Conservation (phyloP, 2,888 invertebrate genomes). For the Halictus ligatus region DNA sequence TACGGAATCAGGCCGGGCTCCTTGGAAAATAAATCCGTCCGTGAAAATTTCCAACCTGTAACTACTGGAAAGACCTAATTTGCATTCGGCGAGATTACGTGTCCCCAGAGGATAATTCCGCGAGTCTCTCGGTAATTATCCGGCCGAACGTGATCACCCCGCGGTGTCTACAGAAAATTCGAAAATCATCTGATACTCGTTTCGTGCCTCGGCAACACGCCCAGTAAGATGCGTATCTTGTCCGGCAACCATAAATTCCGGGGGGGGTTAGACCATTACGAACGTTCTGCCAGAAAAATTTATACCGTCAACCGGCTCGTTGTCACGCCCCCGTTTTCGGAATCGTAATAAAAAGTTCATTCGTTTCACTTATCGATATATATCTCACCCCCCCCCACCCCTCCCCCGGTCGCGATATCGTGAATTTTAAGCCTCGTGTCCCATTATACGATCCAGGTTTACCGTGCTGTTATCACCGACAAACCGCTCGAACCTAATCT, state of each 20-base stretch:
- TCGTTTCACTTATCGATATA: constrained; percentile 56
- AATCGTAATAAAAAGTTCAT: constrained; percentile 50
- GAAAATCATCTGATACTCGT: neutral
- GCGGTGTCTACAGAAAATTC: neutral
- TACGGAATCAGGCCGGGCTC: neutral
- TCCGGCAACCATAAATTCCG: constrained; percentile 13
- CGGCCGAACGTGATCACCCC: neutral
- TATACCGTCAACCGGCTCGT: constrained; percentile 42
- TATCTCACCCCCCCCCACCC: constrained; percentile 9
- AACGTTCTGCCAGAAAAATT: constrained; percentile 17
- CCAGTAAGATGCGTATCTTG: neutral
- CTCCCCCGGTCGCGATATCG: neutral
- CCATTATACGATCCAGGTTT: neutral
- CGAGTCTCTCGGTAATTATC: constrained; percentile 15
- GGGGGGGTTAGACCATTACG: neutral
- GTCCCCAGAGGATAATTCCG: neutral
- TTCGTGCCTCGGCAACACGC: neutral
- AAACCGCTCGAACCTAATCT: constrained; percentile 10
- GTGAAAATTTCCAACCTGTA: constrained; percentile 1
- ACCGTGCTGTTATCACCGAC: neutral
- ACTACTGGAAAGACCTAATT: neutral
- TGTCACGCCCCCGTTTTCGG: constrained; percentile 34
- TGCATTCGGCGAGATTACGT: neutral
- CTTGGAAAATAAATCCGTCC: constrained; percentile 13
- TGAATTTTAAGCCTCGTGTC: constrained; percentile 10